Conservation (phyloP, 2,797 vertebrate genomes). For the Melanotaenia trifasciata region DNA sequence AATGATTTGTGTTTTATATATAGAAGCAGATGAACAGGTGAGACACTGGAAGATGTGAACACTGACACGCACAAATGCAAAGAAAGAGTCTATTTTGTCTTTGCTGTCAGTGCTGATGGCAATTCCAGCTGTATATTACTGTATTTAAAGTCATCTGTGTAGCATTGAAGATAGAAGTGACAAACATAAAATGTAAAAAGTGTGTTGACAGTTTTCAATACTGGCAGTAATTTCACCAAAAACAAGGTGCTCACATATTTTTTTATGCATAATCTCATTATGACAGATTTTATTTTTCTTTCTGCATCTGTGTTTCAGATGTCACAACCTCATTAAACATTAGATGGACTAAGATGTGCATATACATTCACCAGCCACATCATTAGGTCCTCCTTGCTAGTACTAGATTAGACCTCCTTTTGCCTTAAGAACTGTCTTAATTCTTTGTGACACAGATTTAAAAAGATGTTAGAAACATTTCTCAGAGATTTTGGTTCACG, state of each 20-base stretch:
- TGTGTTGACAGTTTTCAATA: neutral
- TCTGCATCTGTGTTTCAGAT: neutral
- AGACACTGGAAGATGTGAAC: slow-evolving; percentile 44
- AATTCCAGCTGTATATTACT: slow-evolving; percentile 27
- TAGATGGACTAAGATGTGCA: no score
- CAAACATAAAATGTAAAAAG: slow-evolving; percentile 7
- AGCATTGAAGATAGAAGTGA: slow-evolving; percentile 13
- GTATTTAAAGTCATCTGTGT: slow-evolving; percentile 5
- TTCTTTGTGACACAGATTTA: no score
- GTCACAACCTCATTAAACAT: neutral
- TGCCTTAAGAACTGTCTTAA: no score
- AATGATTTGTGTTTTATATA: slow-evolving; percentile 37
- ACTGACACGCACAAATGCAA: neutral
- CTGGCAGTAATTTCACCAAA: neutral
- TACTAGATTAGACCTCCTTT: no score
- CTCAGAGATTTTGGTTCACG: no score
- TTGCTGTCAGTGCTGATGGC: slow-evolving; percentile 9
- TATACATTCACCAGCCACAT: no score
- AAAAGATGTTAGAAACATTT: no score
- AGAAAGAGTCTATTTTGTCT: slow-evolving; percentile 11
- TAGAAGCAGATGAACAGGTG: slow-evolving; percentile 52
- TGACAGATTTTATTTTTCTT: neutral
- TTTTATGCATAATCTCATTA: no score
- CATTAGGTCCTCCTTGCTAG: no score
- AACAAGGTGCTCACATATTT: no score